Percentiles rank a stretch among this genome's conserved stretches.
Conservation (phyloP, 1,140 invertebrate genomes). For the Drosophila obscura region DNA sequence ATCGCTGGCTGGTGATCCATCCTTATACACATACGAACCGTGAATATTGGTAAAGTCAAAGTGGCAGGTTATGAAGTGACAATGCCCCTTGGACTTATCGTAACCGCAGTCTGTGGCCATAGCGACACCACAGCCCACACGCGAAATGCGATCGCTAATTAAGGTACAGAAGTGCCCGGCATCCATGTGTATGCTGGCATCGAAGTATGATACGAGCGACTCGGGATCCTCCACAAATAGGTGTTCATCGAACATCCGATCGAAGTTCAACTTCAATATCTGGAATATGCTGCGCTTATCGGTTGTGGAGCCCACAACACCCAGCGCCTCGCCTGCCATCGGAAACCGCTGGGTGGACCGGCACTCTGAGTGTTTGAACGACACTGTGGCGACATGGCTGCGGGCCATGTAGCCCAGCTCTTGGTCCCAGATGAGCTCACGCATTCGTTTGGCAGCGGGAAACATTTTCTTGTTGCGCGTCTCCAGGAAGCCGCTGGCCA, state of each 20-base stretch:
- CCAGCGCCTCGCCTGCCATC: constrained; percentile 30
- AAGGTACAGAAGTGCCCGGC: constrained; percentile 36
- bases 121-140: constrained; percentile 51
- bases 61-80: constrained; percentile 49
- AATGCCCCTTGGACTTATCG: not conserved
- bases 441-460: constrained; percentile 55
- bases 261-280: constrained; percentile 7
- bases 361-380: constrained; percentile 48
- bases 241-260: constrained; percentile 33
- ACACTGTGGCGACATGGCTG: constrained; percentile 46
- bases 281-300: not conserved
- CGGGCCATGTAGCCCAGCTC: constrained; percentile 60
- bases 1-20: constrained; percentile 19
- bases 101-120: constrained; percentile 19
- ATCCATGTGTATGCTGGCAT: constrained; percentile 12
- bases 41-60: constrained; percentile 48
- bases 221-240: constrained; percentile 17
- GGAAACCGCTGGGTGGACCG: constrained; percentile 49
- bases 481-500: constrained; percentile 33
- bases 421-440: constrained; percentile 59
- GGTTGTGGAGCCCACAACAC: constrained; percentile 4
- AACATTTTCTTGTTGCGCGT: constrained; percentile 14
- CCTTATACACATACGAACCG: constrained; percentile 25
- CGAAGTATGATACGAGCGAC: not conserved
- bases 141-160: constrained; percentile 53